Evolutionary conservation across 2,113 vertebrate genomes (phyloP), one percentile per base, ranked within the genome.

Genomic region (Neopipo cinnamomea): DNA sequence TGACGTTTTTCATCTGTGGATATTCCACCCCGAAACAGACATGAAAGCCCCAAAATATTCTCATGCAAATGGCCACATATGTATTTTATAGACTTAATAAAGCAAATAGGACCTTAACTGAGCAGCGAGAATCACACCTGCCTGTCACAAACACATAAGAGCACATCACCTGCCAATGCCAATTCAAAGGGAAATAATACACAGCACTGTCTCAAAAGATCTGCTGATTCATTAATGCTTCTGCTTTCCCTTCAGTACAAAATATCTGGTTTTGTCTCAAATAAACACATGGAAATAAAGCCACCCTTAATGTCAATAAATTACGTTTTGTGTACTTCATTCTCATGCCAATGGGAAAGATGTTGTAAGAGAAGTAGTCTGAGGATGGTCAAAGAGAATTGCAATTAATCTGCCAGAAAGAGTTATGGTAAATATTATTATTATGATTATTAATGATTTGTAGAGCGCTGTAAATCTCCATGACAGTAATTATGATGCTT

Each of bases 381-480:
- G 27, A 92, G 73, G 89, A 96, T 93, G 95, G 96, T 91, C 93
- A 93, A 92, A 91, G 88, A 93, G 86, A 92, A 78, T 82, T 91
- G 86, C 76, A 89, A 95, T 97, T 94, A 92, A 96, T 97, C 91
- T 97, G 93, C 83, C 96, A 95, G 80, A 96, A 96, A 92, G 94
- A 95, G 93, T 95, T 94, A 96, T 96, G 86, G 91, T 96, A 96
- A 97, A 97, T 96, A 93, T 93, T 97, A 95, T 96, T 94, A 97
- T 96, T 92, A 96, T 96, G 93, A 68, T 97, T 96, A 96, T 96
- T 96, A 96, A 97, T 97, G 93, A 97, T 96, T 96, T 97, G 93
- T 79, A 96, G 95, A 95, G 92, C 61, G 1, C 62, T 96, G 88
- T 96, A 97, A 96, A 96, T 97, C 96, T 97, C 93, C 70, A 46